Conservation (phyloP, 2,113 vertebrate species). For the Daubentonia madagascariensis region DNA sequence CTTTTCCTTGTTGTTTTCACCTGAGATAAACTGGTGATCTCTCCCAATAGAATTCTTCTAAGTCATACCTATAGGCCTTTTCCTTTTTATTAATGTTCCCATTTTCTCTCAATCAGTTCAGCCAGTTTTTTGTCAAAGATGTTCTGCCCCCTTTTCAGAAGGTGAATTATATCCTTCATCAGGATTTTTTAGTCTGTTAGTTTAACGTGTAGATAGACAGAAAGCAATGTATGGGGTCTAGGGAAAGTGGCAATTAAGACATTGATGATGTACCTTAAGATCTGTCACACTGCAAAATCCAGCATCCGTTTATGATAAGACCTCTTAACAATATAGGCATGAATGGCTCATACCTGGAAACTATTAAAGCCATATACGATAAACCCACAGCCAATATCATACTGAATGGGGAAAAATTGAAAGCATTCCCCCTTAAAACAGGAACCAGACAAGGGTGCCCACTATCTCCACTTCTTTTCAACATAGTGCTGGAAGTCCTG, state of each 20-base stretch:
- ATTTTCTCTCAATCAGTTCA: not conserved
- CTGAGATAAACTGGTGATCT: not conserved
- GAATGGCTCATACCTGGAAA: too few relatives aligned
- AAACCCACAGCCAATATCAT: too few relatives aligned
- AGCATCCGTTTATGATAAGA: too few relatives aligned
- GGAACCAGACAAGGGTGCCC: too few relatives aligned
- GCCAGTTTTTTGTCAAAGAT: not conserved
- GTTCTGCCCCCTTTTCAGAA: not conserved
- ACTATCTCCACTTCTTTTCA: too few relatives aligned
- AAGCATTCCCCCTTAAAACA: too few relatives aligned
- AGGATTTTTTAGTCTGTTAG: not conserved
- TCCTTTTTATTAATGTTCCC: not conserved
- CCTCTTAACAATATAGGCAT: too few relatives aligned
- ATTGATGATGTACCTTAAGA: not conserved
- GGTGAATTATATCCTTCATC: not conserved
- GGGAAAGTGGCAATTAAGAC: not conserved
- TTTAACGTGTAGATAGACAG: not conserved
- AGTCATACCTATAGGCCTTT: not conserved
- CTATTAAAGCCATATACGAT: too few relatives aligned
- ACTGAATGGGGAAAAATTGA: too few relatives aligned
- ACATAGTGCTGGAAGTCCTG: too few relatives aligned
- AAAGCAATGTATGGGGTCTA: not conserved
- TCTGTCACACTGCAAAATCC: too few relatives aligned
- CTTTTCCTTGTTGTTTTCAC: not conserved
- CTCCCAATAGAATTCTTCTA: not conserved